phyloP scores from a whole-genome alignment of 2,797 vertebrate genomes.

The Falco biarmicus region DNA sequence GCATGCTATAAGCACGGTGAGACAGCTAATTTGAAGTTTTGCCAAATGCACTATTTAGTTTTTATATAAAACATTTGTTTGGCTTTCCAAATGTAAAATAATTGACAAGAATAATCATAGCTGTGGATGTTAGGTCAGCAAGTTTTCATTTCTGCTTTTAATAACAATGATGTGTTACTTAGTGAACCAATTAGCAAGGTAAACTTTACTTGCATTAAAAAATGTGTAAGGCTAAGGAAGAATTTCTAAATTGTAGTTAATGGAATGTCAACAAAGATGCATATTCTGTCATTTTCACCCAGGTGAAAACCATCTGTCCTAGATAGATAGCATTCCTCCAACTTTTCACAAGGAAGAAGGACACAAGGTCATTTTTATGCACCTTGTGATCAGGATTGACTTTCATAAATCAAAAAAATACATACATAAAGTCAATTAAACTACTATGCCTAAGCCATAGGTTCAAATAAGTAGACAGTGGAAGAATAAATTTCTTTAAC shows the following conservation, averaged over 20 bases:
- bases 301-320: constrained; percentile 69
- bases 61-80: constrained; percentile 80
- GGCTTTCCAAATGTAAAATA: constrained; percentile 80
- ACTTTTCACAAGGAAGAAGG: constrained; percentile 17
- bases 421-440: constrained; percentile 16
- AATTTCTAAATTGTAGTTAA: constrained; percentile 69
- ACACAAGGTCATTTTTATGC: constrained; percentile 54
- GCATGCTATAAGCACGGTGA: constrained; percentile 47
- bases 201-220: constrained; percentile 55
- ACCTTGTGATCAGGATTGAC: constrained; percentile 17
- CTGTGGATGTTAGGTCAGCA: constrained; percentile 63
- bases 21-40: constrained; percentile 76
- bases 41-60: constrained; percentile 76
- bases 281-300: constrained; percentile 62
- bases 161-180: constrained; percentile 64
- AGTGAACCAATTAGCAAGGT: constrained; percentile 64
- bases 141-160: constrained; percentile 65
- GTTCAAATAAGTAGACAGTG: constrained; percentile 1
- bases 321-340: constrained; percentile 49
- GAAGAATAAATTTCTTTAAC: constrained; percentile 1
- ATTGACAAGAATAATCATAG: constrained; percentile 85
- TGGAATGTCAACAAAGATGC: constrained; percentile 71
- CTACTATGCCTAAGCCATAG: neutral
- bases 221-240: neutral
- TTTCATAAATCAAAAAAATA: neutral